Base-by-base conservation (phyloP, 2,113 vertebrate species). In the Nematolebias whitei region DNA sequence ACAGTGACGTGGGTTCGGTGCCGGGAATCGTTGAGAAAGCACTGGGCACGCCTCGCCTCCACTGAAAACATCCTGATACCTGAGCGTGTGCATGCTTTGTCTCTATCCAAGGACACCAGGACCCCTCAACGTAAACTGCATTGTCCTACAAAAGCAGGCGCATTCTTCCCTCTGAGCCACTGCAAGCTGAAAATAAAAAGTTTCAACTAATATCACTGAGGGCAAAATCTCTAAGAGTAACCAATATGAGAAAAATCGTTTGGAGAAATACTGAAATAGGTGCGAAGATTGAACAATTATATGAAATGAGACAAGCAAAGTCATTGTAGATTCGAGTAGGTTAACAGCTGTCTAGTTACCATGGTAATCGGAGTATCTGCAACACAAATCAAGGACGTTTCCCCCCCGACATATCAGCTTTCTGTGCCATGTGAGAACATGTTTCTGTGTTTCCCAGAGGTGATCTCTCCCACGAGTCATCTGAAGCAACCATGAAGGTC, bases 161-260 rank as follows among this genome's bases (percentile, higher is more conserved):
- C 55, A 74, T 80, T 71, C 71, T 85, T 78, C 76, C 79, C 53
- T 78, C 77, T 61, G 84, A 79, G 74, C 64, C 69, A 18, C 38
- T 41, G 63, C 26, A 90, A 86, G 87, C 73, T 84, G 79, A 74
- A 35, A 35, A 35, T 9, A 35, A 35, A 35, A 35, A 8, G 32
- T 35, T 35, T 8, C 5, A 10, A 35, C 32, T 35, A 35, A 8
- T 9, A 4, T 4, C 32, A 35, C 32, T 10, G 32, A 35, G 24
- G 48, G 55, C 47, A 18, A 43, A 51, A 24, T 26, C 64, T 71
- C 2, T 3, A 68, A 64, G 47, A 16, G 73, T 72, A 67, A 47
- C 70, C 63, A 76, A 67, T 39, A 68, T 71, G 16, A 58, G 12
- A 44, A n/a, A 68, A 55, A 74, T 66, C 44, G 39, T 32, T 38